phyloP scores from a whole-genome alignment of 1,140 invertebrate genomes.

The Drosophila guanche region DNA sequence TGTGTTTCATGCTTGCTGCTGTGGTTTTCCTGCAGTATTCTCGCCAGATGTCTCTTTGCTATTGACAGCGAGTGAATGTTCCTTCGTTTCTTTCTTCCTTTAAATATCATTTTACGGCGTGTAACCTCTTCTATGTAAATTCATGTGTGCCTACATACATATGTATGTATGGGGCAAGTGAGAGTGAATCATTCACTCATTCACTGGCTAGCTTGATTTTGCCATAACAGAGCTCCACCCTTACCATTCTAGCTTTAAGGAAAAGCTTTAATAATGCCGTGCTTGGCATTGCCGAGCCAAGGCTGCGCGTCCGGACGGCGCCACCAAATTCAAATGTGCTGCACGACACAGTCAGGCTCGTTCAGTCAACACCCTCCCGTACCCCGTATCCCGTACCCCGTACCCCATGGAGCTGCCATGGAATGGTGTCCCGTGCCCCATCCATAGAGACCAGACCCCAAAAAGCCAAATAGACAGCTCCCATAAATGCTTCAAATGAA shows the following conservation, averaged over 20 bases:
- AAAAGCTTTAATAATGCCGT: conserved; percentile 59
- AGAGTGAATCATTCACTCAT: too few relatives aligned
- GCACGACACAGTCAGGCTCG: conserved; percentile 63
- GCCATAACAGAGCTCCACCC: neutral
- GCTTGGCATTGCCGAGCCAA: conserved; percentile 52
- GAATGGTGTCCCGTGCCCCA: neutral
- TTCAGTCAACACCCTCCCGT: conserved; percentile 1
- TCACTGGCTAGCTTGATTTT: neutral
- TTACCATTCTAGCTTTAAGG: conserved; percentile 31
- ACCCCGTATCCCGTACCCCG: neutral
- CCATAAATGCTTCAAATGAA: conserved; percentile 79
- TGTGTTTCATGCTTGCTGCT: too few relatives aligned
- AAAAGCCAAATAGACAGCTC: conserved; percentile 67
- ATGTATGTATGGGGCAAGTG: too few relatives aligned
- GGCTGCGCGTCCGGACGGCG: conserved; percentile 70
- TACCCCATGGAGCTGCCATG: too few relatives aligned
- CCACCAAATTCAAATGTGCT: conserved; percentile 66
- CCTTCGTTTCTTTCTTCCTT: too few relatives aligned
- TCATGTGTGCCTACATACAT: too few relatives aligned
- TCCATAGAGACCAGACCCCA: conserved; percentile 2
- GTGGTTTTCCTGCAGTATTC: too few relatives aligned
- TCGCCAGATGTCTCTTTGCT: too few relatives aligned
- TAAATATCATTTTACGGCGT: too few relatives aligned
- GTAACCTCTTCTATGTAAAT: too few relatives aligned
- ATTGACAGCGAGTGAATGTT: too few relatives aligned